phyloP scores from a whole-genome alignment of 2,888 invertebrate species.

The Athalia circularis region DNA sequence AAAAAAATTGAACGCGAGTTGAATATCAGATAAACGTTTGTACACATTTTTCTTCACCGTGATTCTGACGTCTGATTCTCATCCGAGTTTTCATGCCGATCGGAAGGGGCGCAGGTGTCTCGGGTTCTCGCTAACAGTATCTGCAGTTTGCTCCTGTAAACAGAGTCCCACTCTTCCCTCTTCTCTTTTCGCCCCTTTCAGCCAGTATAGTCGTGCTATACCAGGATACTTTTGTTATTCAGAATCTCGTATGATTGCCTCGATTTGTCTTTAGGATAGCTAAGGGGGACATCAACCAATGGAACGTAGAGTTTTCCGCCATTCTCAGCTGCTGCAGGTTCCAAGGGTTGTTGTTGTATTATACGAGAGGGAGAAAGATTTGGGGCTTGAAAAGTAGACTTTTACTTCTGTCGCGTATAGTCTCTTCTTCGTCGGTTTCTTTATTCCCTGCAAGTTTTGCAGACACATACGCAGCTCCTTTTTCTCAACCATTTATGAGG shows the following conservation, averaged over 20 bases:
- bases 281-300: constrained; percentile 47
- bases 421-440: neutral
- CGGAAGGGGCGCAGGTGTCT: constrained; percentile 53
- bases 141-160: constrained; percentile 58
- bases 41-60: too few relatives aligned
- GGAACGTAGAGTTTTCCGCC: constrained; percentile 46
- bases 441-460: constrained; percentile 17
- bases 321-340: constrained; percentile 22
- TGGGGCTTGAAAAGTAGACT: constrained; percentile 13
- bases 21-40: constrained; percentile 3
- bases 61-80: constrained; percentile 15
- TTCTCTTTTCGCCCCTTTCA: constrained; percentile 21
- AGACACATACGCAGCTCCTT: neutral
- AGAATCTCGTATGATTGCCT: constrained; percentile 59
- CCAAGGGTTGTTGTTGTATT: constrained; percentile 16
- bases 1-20: neutral
- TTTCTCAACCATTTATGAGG: constrained; percentile 39
- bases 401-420: constrained; percentile 17
- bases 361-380: constrained; percentile 32
- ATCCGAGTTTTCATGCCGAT: constrained; percentile 3
- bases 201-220: neutral
- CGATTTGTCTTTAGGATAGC: constrained; percentile 56
- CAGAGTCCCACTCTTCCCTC: constrained; percentile 46
- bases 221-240: constrained; percentile 59
- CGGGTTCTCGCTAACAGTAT: constrained; percentile 57